These are phyloP conservation scores for Oreocharis arfaki DNA, from an alignment of 2,113 vertebrate species.

Conservation along the genomic window DNA sequence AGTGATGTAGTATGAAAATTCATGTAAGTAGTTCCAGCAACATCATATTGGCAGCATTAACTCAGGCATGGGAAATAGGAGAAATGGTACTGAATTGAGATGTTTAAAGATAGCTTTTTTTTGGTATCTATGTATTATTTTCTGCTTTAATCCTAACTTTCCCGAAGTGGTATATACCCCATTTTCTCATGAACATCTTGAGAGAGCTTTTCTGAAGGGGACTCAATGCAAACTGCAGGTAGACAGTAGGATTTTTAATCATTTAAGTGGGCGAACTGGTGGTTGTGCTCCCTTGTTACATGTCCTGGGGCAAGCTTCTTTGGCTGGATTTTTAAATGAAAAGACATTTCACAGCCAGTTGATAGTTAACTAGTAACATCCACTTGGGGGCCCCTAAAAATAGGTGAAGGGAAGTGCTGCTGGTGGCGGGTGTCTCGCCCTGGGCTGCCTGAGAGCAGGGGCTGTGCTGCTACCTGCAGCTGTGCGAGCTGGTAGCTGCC, in stretches of 20 bases:
- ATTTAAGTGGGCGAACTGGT: background rate
- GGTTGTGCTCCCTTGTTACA: background rate
- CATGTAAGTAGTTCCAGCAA: background rate
- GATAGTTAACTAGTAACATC: background rate
- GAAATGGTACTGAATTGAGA: background rate
- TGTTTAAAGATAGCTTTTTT: background rate
- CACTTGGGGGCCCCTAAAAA: too few relatives aligned
- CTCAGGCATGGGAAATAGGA: background rate
- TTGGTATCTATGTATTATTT: background rate
- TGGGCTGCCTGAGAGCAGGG: background rate
- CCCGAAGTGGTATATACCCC: background rate
- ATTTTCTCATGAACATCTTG: background rate
- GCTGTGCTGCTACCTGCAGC: background rate
- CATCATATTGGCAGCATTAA: background rate
- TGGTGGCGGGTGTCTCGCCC: background rate
- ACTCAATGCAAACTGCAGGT: background rate
- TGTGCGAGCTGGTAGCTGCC: background rate
- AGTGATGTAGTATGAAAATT: background rate
- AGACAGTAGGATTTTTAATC: background rate
- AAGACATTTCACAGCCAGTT: background rate
- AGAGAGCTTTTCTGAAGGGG: background rate
- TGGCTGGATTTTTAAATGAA: background rate
- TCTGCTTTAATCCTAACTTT: background rate
- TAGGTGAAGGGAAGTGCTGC: background rate
- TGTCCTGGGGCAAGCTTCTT: background rate